phyloP scores from a whole-genome alignment of 2,888 invertebrate genomes.

The Blastobasis adustella region DNA sequence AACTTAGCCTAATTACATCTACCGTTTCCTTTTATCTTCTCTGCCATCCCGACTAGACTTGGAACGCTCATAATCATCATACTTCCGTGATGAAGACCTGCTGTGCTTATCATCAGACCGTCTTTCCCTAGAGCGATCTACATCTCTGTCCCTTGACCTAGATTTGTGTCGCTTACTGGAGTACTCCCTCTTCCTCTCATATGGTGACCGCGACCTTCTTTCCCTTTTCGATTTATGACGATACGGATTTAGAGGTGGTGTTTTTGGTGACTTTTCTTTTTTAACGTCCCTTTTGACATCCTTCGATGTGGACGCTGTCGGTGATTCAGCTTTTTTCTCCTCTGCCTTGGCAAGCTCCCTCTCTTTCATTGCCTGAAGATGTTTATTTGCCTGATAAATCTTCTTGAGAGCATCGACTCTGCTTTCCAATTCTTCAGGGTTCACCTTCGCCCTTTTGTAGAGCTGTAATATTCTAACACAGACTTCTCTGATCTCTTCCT shows the following conservation, averaged over 20 bases:
- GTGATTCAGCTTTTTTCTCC: conserved; percentile 60
- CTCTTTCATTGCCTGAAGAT: conserved; percentile 55
- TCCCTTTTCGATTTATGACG: conserved; percentile 66
- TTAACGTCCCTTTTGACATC: conserved; percentile 57
- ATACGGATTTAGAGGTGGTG: conserved; percentile 63
- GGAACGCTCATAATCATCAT: conserved; percentile 65
- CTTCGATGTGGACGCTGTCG: conserved; percentile 62
- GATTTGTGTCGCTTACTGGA: conserved; percentile 65
- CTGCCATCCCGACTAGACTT: conserved; percentile 55
- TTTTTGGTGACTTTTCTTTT: conserved; percentile 66
- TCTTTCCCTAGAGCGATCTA: conserved; percentile 54
- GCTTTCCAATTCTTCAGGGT: conserved; percentile 61
- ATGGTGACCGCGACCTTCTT: conserved; percentile 61
- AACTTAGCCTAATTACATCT: conserved; percentile 9
- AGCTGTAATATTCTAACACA: conserved; percentile 87
- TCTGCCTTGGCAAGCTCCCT: conserved; percentile 47
- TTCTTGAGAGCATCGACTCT: conserved; percentile 56
- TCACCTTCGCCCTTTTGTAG: conserved; percentile 88
- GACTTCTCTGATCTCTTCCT: conserved; percentile 89
- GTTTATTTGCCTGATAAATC: conserved; percentile 65
- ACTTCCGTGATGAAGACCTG: conserved; percentile 49
- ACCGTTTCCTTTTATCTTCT: conserved; percentile 62
- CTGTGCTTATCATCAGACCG: conserved; percentile 55
- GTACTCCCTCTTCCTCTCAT: conserved; percentile 65
- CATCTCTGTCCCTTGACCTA: conserved; percentile 57